A percentile compares a stretch with the other conserved stretches of the same genome.
Evolutionary conservation across 2,888 invertebrate genomes (phyloP).

Genomic region (Drosophila kanekoi): DNA sequence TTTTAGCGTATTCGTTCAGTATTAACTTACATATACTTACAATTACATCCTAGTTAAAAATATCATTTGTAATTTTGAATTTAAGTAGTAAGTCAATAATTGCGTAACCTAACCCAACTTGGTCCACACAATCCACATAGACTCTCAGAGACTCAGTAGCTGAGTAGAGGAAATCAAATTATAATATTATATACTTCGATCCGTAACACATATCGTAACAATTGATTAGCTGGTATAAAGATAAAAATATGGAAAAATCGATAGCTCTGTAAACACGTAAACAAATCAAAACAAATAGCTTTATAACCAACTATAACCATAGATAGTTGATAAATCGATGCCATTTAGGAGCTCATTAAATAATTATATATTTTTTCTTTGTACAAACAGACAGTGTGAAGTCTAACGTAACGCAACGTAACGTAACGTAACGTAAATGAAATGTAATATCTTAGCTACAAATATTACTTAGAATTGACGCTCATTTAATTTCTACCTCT

Average conservation of each 20-base stretch:
- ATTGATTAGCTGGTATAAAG: conserved; percentile 19
- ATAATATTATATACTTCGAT: conserved; percentile 1
- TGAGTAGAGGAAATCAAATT: conserved; percentile 11
- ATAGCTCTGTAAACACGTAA: conserved; percentile 16
- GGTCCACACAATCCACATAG: conserved; percentile 11
- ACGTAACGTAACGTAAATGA: conserved; percentile 34
- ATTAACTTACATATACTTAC: background rate
- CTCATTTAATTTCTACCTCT: conserved; percentile 27
- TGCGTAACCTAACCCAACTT: conserved; percentile 17
- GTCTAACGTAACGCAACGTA: conserved; percentile 33
- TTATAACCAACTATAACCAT: conserved; percentile 17
- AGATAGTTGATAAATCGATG: conserved; percentile 15
- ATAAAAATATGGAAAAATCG: conserved; percentile 2
- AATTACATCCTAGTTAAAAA: conserved; percentile 12
- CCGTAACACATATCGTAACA: conserved; percentile 2
- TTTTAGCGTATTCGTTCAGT: conserved; percentile 2
- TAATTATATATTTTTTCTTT: conserved; percentile 24
- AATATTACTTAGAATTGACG: conserved; percentile 26
- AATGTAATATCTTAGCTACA: conserved; percentile 35
- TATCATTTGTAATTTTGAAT: conserved; percentile 16
- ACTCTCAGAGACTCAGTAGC: conserved; percentile 5
- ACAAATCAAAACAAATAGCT: conserved; percentile 28
- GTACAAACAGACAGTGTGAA: conserved; percentile 25
- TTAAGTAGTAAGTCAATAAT: conserved; percentile 28
- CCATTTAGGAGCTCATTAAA: conserved; percentile 42